A percentile compares a stretch with the other conserved stretches of the same genome.
These are phyloP conservation scores for Eugnorisma glareosa DNA, from an alignment of 2,888 invertebrate species.

Conservation along the genomic window DNA sequence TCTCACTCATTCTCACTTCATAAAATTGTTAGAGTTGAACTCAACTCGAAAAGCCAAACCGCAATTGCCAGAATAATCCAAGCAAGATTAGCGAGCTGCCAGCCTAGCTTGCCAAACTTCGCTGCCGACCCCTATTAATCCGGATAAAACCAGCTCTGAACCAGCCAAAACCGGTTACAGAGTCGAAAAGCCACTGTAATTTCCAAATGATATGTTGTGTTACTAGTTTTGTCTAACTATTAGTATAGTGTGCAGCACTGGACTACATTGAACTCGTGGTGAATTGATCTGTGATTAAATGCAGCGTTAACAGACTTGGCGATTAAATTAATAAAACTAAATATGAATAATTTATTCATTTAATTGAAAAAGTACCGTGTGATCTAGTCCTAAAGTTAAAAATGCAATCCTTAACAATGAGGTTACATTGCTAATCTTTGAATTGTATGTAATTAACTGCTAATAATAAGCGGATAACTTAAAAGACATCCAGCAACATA, in stretches of 20 bases:
- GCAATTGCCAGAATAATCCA: constrained; percentile 60
- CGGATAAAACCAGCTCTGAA: constrained; percentile 64
- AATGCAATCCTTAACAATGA: too few species aligned
- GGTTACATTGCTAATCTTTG: too few species aligned
- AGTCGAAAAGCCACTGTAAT: constrained; percentile 64
- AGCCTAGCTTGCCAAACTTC: constrained; percentile 63
- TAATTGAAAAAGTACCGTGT: too few species aligned
- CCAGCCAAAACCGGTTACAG: constrained; percentile 67
- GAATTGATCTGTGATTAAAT: constrained; percentile 3
- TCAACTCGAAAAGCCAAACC: constrained; percentile 50
- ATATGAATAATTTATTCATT: too few species aligned
- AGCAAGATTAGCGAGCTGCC: constrained; percentile 66
- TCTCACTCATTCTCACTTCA: constrained; percentile 31
- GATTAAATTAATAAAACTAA: background rate
- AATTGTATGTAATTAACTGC: too few species aligned
- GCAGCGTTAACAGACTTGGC: background rate
- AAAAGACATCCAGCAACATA: too few species aligned
- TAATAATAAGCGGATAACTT: too few species aligned
- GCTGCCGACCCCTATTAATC: constrained; percentile 66
- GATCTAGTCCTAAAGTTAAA: too few species aligned
- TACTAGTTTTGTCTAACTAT: constrained; percentile 38
- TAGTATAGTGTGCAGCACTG: constrained; percentile 16
- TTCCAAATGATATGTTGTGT: constrained; percentile 57
- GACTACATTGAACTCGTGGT: constrained; percentile 21
- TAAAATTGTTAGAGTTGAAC: constrained; percentile 31